Evolutionary conservation across 2,113 vertebrate genomes (phyloP).

Genomic region (Heterocephalus glaber): DNA sequence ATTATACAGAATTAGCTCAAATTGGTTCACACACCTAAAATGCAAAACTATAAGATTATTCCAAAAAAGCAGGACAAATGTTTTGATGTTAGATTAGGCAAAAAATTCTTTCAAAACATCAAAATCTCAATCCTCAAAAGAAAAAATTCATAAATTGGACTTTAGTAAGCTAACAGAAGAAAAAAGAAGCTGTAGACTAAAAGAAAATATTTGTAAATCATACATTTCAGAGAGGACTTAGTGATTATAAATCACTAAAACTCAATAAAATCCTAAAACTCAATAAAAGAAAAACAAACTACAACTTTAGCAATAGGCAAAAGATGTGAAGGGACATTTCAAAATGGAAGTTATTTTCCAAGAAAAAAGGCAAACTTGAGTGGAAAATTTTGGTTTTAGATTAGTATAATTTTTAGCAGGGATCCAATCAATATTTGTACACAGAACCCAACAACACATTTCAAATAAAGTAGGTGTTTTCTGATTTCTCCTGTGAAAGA

Average conservation of each 20-base stretch:
- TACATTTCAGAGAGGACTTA: neutral
- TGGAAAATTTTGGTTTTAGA: neutral
- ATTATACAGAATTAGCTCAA: neutral
- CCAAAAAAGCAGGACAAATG: neutral
- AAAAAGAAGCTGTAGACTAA: neutral
- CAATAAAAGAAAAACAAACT: neutral
- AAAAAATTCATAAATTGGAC: neutral
- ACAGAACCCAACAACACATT: neutral
- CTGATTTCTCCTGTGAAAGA: neutral
- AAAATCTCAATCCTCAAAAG: neutral
- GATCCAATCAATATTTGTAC: neutral
- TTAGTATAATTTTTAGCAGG: neutral
- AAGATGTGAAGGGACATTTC: neutral
- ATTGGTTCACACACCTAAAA: neutral
- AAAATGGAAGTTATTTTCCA: slow-evolving; percentile 43
- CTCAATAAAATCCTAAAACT: neutral
- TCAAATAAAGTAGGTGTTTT: neutral
- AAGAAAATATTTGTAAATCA: slow-evolving; percentile 22
- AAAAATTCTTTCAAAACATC: neutral
- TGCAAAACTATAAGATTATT: neutral
- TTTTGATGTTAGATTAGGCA: neutral
- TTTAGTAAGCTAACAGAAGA: neutral
- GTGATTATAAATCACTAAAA: neutral
- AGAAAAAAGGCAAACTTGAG: neutral
- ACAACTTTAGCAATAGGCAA: neutral